Base-by-base conservation (phyloP, 2,797 vertebrate genomes). In the Hyperoplus immaculatus region DNA sequence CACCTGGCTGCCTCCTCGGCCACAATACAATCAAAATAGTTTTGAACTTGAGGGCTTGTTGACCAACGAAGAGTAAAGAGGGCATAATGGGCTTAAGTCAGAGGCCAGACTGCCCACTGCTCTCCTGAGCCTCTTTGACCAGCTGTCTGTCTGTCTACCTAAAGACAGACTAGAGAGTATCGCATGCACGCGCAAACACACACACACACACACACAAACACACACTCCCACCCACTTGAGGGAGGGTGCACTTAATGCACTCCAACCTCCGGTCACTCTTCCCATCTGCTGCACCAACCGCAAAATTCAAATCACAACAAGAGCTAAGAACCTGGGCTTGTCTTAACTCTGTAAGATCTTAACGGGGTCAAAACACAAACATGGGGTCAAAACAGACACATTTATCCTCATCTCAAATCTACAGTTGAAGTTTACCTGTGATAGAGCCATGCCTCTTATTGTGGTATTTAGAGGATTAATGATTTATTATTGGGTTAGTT, bases 41-140 rank as follows among this genome's bases (percentile, higher is more conserved):
- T 87, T 88, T 85, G 82, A 91, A 90, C 81, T 90, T 81, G 69
- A 57, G 29, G 29, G 78, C 72, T 61, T 73, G 74, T 86, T 83
- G 82, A 89, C 86, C 83, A 82, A 69, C 76, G 80, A 83, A 83
- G 63, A 92, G 83, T 82, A 78, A 82, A 88, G 68, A 90, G 81
- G 80, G 54, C 70, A 82, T 93, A 95, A 95, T 94, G 91, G 87
- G 93, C 89, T 95, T 95, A 94, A 92, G 86, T 88, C 89, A 84
- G 81, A 79, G 89, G 78, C 84, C 85, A 93, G 92, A 92, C 93
- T 88, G 87, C 87, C 90, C 88, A 92, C 87, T 87, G 89, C 87
- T 93, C 90, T 90, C 78, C 77, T 95, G 94, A 95, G 93, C 92
- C 88, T 94, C 93, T 95, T 94, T 94, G 92, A 89, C 93, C 94